Evolutionary conservation across 1,140 invertebrate species (phyloP).

Genomic region (Cherax quadricarinatus): DNA sequence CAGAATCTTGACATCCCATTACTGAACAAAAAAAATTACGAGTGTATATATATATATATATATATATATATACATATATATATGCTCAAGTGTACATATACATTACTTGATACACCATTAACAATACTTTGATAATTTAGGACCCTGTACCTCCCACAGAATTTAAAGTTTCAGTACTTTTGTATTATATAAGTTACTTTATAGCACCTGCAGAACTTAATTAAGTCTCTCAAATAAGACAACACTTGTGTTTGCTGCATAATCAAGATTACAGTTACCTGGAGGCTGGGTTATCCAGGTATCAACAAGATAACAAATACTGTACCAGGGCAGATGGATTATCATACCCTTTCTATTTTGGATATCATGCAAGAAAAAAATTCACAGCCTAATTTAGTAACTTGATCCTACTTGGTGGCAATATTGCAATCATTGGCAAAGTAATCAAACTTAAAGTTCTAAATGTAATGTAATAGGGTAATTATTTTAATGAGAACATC

Average conservation of each 20-base stretch:
- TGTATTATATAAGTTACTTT: not conserved
- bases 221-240: not conserved
- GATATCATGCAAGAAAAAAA: conserved; percentile 22
- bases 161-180: not conserved
- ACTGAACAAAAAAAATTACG: not conserved
- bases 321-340: conserved; percentile 5
- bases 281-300: not conserved
- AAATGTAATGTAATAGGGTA: not conserved
- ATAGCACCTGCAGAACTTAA: not conserved
- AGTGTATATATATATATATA: not conserved
- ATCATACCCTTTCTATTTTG: conserved; percentile 35
- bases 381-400: conserved; percentile 25
- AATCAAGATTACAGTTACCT: not conserved
- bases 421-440: not conserved
- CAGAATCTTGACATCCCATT: not conserved
- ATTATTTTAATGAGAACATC: not conserved
- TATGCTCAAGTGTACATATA: not conserved
- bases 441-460: not conserved
- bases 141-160: not conserved
- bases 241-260: not conserved
- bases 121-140: not conserved
- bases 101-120: not conserved
- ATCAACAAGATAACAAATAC: conserved; percentile 12
- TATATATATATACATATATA: not conserved
- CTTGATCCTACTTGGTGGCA: not conserved